Percentiles rank a stretch among this genome's conserved stretches.
Evolutionary conservation across 64 coral and sea anemone genomes (phyloP).

Genomic region (Astreopora myriophthalma): DNA sequence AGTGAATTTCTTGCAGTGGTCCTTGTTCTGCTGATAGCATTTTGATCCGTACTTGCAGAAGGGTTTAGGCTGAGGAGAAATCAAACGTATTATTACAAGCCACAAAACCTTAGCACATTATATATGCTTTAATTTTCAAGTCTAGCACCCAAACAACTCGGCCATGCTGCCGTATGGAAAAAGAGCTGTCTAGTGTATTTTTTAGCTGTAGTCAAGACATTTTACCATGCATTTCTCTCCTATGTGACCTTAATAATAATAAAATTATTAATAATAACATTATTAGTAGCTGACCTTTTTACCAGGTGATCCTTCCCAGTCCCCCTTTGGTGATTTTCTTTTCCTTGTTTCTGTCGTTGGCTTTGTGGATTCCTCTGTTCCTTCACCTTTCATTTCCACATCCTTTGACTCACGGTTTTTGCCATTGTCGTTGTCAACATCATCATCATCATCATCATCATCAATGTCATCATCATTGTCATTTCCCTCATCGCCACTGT

Average conservation of each 20-base stretch:
- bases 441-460: constrained; percentile 8
- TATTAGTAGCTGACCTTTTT: background rate
- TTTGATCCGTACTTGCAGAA: constrained; percentile 88
- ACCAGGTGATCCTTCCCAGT: background rate
- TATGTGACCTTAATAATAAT: too few relatives aligned
- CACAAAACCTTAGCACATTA: background rate
- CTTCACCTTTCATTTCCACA: background rate
- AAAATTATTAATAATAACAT: too few relatives aligned
- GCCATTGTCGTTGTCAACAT: background rate
- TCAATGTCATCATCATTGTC: background rate
- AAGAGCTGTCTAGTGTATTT: too few relatives aligned
- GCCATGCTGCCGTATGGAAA: too few relatives aligned
- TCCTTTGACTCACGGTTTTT: background rate
- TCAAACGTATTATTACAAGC: background rate
- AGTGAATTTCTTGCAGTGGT: constrained; percentile 68
- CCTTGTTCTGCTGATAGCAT: constrained; percentile 81
- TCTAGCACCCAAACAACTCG: too few relatives aligned
- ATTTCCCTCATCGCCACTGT: background rate
- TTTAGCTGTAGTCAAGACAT: too few relatives aligned
- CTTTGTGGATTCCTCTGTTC: background rate
- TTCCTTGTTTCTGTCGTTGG: background rate
- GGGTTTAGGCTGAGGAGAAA: constrained; percentile 70
- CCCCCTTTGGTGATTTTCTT: constrained; percentile 13
- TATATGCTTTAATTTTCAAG: too few relatives aligned
- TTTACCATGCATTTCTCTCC: too few relatives aligned